Evolutionary conservation across 2,113 vertebrate species (phyloP), one percentile per base, ranked within the genome.

Genomic region (Corythaixoides concolor): DNA sequence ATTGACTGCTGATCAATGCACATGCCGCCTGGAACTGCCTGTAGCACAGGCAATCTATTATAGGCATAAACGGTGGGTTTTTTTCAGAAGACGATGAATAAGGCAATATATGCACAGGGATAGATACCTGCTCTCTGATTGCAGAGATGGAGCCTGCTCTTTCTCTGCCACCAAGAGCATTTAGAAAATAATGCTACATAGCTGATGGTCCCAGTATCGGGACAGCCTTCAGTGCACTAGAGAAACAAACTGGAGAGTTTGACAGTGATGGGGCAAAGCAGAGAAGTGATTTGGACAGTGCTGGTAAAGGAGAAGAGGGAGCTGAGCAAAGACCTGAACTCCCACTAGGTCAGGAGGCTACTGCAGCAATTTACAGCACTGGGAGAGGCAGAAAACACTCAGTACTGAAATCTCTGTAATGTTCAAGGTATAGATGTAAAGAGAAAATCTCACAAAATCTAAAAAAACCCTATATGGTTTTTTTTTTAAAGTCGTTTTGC

Each of bases 21-120:
- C 30, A 47, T 1, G 4, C 39, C 58, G 23, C 39, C 47, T 16
- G 15, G 27, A 27, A 35, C 26, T 86, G 79, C 43, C 50, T 49
- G 43, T 23, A 74, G 72, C 32, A 39, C n/a, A 58, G 35, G 14
- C 0, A 0, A 66, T 22, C 45, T 23, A 26, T 45, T 53, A 39
- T 23, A 66, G 37, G 19, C 3, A 41, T 49, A 81, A 70, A 50
- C n/a, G 12, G 12, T 12, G 9, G 2, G 9, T 35, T 47, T 69
- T 47, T 74, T 20, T 15, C 15, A 68, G 37, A 63, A 74, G 50
- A 62, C 7, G 12, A 23, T 5, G 12, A 52, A 66, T 33, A 19
- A 20, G 16, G 58, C 15, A 50, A 45, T 12, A 9, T 5, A 47
- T 11, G 11, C 18, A 9, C 18, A 59, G 50, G 28, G 26, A 62